Percentiles rank a stretch among this genome's conserved stretches.
phyloP scores from a whole-genome alignment of 2,113 vertebrate genomes.

The Neolamprologus toae region DNA sequence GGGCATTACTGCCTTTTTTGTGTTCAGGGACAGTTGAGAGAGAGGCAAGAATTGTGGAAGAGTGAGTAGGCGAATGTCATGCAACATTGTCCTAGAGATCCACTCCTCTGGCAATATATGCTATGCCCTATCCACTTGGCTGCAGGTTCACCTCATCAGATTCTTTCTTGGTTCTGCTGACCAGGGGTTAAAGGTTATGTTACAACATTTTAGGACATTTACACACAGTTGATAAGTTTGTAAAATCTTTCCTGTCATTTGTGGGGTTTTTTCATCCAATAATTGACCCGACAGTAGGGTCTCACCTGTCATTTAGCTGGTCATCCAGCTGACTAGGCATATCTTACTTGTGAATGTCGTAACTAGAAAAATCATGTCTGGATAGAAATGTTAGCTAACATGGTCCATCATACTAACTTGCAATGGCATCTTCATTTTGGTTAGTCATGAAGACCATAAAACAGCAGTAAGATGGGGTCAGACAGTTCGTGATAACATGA shows the following conservation, averaged over 20 bases:
- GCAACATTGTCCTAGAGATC: not conserved
- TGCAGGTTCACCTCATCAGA: not conserved
- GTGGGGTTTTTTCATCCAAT: rapidly evolving
- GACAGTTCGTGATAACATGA: not conserved
- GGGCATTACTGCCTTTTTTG: not conserved
- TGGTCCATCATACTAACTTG: not conserved
- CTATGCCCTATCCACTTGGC: not conserved
- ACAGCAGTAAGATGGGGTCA: not conserved
- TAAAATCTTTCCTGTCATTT: not conserved
- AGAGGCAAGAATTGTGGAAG: not conserved
- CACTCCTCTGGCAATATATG: not conserved
- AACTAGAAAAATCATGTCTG: not conserved
- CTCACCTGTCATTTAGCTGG: not conserved
- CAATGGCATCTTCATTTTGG: not conserved
- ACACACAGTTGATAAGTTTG: not conserved
- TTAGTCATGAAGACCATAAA: not conserved
- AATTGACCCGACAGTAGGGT: not conserved
- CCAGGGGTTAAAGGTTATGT: not conserved
- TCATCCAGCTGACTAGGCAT: not conserved
- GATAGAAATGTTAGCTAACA: not conserved
- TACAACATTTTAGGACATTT: not conserved
- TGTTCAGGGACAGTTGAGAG: not conserved
- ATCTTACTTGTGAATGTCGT: not conserved
- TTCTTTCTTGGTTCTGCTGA: not conserved
- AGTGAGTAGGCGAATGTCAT: rapidly evolving